Percentiles rank a stretch among this genome's conserved stretches.
Evolutionary conservation across 2,797 vertebrate species (phyloP).

Genomic region (Pseudotriccus pelzelni): DNA sequence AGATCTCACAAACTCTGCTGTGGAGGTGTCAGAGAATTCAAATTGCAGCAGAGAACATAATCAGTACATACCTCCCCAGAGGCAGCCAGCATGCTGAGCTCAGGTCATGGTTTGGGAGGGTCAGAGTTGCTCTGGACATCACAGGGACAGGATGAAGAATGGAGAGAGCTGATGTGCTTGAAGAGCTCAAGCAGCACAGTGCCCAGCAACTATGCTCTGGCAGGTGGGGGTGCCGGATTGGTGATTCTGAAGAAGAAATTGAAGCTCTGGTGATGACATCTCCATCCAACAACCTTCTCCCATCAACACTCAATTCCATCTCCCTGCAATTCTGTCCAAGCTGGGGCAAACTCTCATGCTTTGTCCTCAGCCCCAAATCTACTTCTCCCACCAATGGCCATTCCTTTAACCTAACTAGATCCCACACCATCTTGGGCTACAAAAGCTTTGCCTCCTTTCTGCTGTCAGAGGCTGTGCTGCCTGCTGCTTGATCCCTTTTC

Average conservation of each 20-base stretch:
- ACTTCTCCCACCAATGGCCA: neutral
- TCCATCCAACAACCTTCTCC: neutral
- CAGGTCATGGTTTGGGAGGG: neutral
- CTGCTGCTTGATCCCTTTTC: neutral
- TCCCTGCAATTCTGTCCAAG: neutral
- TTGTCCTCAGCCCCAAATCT: neutral
- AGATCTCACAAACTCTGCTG: neutral
- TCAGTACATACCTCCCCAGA: neutral
- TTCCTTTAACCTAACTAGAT: neutral
- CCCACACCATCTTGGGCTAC: neutral
- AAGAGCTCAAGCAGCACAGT: neutral
- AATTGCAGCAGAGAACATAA: neutral
- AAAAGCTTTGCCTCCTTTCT: neutral
- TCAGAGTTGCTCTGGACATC: neutral
- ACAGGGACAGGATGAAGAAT: neutral
- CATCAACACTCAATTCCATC: neutral
- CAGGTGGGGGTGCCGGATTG: neutral
- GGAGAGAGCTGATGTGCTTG: neutral
- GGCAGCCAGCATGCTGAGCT: neutral
- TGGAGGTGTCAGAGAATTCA: neutral
- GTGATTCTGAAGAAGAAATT: neutral
- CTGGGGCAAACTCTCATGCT: neutral
- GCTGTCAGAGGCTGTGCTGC: neutral
- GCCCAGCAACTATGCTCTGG: neutral
- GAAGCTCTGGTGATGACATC: neutral